These are phyloP conservation scores for Podarcis raffonei DNA, from an alignment of 2,113 vertebrate species.

Conservation along the genomic window DNA sequence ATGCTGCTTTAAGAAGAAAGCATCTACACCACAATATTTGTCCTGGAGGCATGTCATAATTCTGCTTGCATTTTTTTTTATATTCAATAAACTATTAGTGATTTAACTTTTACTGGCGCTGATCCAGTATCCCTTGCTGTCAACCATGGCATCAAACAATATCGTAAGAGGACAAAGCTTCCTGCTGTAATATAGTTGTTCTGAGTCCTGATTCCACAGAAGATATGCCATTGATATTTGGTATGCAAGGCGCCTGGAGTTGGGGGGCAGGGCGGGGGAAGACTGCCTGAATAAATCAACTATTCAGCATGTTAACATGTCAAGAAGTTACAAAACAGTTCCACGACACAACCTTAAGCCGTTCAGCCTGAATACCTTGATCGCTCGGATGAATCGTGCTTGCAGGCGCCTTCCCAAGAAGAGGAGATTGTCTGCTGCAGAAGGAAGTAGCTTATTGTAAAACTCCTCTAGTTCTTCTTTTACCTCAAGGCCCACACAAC, in stretches of 20 bases:
- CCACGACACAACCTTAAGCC: constrained; percentile 15
- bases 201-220: neutral
- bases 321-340: neutral
- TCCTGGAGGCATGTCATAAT: neutral
- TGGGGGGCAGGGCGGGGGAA: neutral
- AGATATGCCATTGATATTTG: neutral
- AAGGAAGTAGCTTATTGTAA: constrained; percentile 81
- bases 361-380: constrained; percentile 72
- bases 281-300: neutral
- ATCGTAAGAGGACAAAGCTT: neutral
- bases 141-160: neutral
- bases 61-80: neutral
- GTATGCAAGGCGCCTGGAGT: neutral
- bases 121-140: neutral
- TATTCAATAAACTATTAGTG: neutral
- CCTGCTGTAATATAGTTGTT: neutral
- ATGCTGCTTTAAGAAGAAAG: neutral
- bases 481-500: constrained; percentile 83
- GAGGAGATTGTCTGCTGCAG: constrained; percentile 77
- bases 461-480: constrained; percentile 81
- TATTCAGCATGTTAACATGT: neutral
- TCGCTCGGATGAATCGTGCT: constrained; percentile 70
- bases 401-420: constrained; percentile 80
- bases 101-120: neutral
- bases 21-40: neutral